A percentile compares a stretch with the other conserved stretches of the same genome.
Evolutionary conservation across 2,888 invertebrate genomes (phyloP).

Genomic region (Apamea monoglypha): DNA sequence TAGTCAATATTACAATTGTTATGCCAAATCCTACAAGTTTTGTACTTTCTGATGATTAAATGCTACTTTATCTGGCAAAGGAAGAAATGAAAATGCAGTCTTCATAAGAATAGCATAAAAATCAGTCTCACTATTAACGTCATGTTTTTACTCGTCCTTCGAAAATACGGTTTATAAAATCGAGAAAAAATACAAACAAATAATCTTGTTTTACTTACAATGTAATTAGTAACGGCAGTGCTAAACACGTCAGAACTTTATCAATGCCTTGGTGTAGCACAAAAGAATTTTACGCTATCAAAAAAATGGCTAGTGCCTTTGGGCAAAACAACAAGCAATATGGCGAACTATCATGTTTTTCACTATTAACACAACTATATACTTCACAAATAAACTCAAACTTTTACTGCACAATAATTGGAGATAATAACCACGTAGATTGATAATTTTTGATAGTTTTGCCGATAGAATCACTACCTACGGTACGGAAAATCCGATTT

Average conservation of each 20-base stretch:
- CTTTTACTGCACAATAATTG: neutral
- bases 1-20: too few relatives aligned
- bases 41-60: too few relatives aligned
- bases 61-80: neutral
- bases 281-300: slow-evolving; percentile 65
- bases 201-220: slow-evolving; percentile 56
- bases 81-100: neutral
- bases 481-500: slow-evolving; percentile 41
- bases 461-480: slow-evolving; percentile 37
- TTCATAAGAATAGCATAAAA: neutral
- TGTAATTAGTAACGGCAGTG: slow-evolving; percentile 53
- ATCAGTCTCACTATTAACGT: neutral
- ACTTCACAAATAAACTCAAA: slow-evolving; percentile 30
- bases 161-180: neutral
- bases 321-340: slow-evolving; percentile 62
- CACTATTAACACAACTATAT: slow-evolving; percentile 16
- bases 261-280: slow-evolving; percentile 62
- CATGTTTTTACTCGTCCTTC: neutral
- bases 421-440: slow-evolving; percentile 13
- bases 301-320: slow-evolving; percentile 72
- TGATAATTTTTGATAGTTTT: slow-evolving; percentile 36
- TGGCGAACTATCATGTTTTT: slow-evolving; percentile 35
- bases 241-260: slow-evolving; percentile 77
- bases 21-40: neutral
- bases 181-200: slow-evolving; percentile 5